phyloP scores from a whole-genome alignment of 2,113 vertebrate species.

The Pseudolaguvia tuberculata region DNA sequence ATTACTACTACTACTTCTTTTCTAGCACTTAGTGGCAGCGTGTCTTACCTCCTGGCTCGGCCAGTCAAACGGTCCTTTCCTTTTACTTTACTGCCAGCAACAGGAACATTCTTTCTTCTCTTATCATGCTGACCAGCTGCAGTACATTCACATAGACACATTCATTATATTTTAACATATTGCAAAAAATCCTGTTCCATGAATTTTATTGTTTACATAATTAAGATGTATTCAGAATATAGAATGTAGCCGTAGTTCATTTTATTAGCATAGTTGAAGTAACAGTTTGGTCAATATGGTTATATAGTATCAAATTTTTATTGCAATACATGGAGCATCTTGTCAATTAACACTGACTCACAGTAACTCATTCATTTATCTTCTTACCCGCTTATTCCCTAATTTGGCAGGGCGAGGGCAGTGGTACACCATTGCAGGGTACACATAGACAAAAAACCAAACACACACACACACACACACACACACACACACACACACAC shows the following conservation, averaged over 20 bases:
- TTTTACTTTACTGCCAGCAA: slow-evolving; percentile 80
- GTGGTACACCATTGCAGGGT: too few relatives aligned
- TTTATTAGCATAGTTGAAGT: neutral
- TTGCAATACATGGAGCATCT: too few relatives aligned
- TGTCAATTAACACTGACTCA: neutral
- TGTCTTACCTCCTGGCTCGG: slow-evolving; percentile 85
- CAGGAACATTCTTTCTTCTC: slow-evolving; percentile 62
- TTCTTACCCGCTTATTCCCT: too few relatives aligned
- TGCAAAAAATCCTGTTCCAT: neutral
- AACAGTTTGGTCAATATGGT: neutral
- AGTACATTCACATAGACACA: slow-evolving; percentile 63
- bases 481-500: too few relatives aligned
- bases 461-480: too few relatives aligned
- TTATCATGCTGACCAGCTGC: slow-evolving; percentile 66
- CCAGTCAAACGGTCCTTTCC: slow-evolving; percentile 92
- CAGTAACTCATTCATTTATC: neutral
- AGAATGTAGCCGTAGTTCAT: neutral
- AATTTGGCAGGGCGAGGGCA: too few relatives aligned
- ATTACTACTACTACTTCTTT: too few relatives aligned
- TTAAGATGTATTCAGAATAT: too few relatives aligned
- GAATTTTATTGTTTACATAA: neutral
- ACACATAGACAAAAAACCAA: too few relatives aligned
- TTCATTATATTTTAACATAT: too few relatives aligned
- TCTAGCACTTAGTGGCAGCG: too few relatives aligned
- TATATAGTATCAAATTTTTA: neutral